These are phyloP conservation scores for Trinorchestia longiramus DNA, from an alignment of 1,140 invertebrate species.

Conservation along the genomic window DNA sequence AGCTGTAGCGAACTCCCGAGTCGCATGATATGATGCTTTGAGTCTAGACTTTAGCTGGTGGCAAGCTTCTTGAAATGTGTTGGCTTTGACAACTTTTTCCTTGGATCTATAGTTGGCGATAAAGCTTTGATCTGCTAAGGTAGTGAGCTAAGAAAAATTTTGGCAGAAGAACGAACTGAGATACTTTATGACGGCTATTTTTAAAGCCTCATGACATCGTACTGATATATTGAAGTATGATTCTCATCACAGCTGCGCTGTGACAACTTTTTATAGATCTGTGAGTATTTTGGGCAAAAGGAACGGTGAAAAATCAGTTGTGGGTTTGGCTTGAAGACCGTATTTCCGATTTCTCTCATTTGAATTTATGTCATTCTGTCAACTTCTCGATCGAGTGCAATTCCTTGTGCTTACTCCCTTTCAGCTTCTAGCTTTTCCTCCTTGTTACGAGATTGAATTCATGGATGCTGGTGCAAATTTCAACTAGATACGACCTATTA, in stretches of 20 bases:
- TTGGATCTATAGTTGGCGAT: neutral
- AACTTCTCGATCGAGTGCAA: too few relatives aligned
- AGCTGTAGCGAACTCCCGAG: neutral
- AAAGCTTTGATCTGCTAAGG: neutral
- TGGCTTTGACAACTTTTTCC: neutral
- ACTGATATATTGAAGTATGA: neutral
- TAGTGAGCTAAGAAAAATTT: neutral
- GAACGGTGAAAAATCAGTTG: neutral
- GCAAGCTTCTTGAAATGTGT: neutral
- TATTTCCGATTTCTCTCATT: too few relatives aligned
- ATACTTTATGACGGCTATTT: neutral
- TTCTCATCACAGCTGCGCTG: neutral
- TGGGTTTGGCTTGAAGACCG: too few relatives aligned
- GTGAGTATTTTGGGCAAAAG: neutral
- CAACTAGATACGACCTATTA: too few relatives aligned
- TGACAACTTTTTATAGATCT: neutral
- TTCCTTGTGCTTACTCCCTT: too few relatives aligned
- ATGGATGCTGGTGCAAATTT: too few relatives aligned
- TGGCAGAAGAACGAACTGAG: neutral
- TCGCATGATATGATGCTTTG: neutral
- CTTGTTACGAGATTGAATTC: too few relatives aligned
- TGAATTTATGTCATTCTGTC: too few relatives aligned
- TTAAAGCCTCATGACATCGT: neutral
- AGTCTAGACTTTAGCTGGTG: neutral
- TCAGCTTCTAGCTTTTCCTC: too few relatives aligned